Evolutionary conservation across 1,140 invertebrate species (phyloP).

Genomic region (Caenorhabditis elegans): WBcel235 BX284606.5:15768001-15768500

Average conservation of each 20-base stretch:
- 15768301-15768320: constrained; percentile 79
- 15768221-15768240: constrained; percentile 70
- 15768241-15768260: constrained; percentile 72
- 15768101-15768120: constrained; percentile 49
- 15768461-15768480: constrained; percentile 72
- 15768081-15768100: too few relatives aligned
- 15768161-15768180: constrained; percentile 71
- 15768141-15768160: constrained; percentile 72
- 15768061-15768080: background rate
- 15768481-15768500: constrained; percentile 74
- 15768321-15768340: constrained; percentile 80
- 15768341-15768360: constrained; percentile 75
- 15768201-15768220: constrained; percentile 70
- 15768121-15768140: constrained; percentile 62
- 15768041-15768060: constrained; percentile 67
- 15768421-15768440: constrained; percentile 71
- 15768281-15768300: constrained; percentile 73
- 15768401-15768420: constrained; percentile 70
- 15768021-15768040: constrained; percentile 68
- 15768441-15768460: constrained; percentile 69
- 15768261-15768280: constrained; percentile 71
- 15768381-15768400: constrained; percentile 73
- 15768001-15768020: constrained; percentile 70
- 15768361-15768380: constrained; percentile 82
- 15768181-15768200: constrained; percentile 70